phyloP scores from a whole-genome alignment of 2,113 vertebrate species.

The Tautogolabrus adspersus region DNA sequence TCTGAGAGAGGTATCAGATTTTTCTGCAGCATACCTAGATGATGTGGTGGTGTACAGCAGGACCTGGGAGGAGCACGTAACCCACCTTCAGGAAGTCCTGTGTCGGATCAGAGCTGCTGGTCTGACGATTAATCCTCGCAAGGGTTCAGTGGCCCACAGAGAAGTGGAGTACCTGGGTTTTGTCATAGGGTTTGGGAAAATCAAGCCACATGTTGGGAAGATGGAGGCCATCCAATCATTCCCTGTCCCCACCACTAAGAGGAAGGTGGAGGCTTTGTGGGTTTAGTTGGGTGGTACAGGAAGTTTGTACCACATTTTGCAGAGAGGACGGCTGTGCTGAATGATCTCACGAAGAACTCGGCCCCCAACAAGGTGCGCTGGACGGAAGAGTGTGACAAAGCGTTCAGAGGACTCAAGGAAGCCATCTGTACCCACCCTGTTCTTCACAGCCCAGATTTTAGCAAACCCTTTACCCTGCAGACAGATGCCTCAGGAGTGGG shows the following conservation, averaged over 20 bases:
- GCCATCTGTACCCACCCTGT: neutral
- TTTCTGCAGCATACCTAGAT: too few species aligned
- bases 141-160: too few species aligned
- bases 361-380: neutral
- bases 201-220: conserved; percentile 5
- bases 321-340: too few species aligned
- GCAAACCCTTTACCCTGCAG: neutral
- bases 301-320: neutral
- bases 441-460: neutral
- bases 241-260: neutral
- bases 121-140: too few species aligned
- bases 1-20: too few species aligned
- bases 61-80: too few species aligned
- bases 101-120: too few species aligned
- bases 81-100: too few species aligned
- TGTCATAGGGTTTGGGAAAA: neutral
- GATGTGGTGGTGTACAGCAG: too few species aligned
- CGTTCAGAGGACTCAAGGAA: neutral
- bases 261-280: neutral
- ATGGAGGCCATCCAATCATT: neutral
- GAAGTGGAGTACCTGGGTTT: too few species aligned
- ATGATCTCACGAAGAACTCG: neutral
- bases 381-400: neutral
- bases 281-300: neutral
- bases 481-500: too few species aligned